Conservation (phyloP, 1,140 invertebrate species). For the Drosophila albomicans region DNA sequence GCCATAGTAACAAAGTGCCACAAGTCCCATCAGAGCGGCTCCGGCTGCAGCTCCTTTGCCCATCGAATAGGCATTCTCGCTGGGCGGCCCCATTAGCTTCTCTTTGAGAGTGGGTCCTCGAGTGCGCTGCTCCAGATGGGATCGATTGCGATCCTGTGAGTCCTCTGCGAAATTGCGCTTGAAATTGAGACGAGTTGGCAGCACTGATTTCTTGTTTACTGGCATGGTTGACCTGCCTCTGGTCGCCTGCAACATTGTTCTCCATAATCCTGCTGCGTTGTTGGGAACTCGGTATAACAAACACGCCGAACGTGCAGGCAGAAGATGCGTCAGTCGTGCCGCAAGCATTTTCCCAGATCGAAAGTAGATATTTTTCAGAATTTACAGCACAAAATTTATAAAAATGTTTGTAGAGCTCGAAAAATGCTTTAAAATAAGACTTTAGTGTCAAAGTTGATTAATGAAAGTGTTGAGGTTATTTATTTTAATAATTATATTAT, state of each 20-base stretch:
- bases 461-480: not conserved
- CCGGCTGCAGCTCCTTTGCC: constrained; percentile 95
- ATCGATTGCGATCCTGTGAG: constrained; percentile 40
- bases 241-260: constrained; percentile 27
- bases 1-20: constrained; percentile 97
- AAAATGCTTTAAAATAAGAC: too few species aligned
- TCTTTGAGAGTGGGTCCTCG: constrained; percentile 67
- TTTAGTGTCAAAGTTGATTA: not conserved
- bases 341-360: constrained; percentile 53
- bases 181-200: constrained; percentile 1
- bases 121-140: constrained; percentile 48
- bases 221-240: not conserved
- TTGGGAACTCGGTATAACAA: constrained; percentile 27
- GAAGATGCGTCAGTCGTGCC: constrained; percentile 44
- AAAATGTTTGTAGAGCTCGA: not conserved
- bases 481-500: too few species aligned
- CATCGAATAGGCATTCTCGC: constrained; percentile 89
- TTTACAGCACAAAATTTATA: not conserved
- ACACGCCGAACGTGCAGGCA: constrained; percentile 41
- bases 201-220: constrained; percentile 3
- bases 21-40: constrained; percentile 94
- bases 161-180: constrained; percentile 58
- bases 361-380: not conserved
- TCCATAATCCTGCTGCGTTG: constrained; percentile 34
- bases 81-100: constrained; percentile 75